These are phyloP conservation scores for Dolichomitus sp. DNA, from an alignment of 2,888 invertebrate genomes.

Conservation along the genomic window DNA sequence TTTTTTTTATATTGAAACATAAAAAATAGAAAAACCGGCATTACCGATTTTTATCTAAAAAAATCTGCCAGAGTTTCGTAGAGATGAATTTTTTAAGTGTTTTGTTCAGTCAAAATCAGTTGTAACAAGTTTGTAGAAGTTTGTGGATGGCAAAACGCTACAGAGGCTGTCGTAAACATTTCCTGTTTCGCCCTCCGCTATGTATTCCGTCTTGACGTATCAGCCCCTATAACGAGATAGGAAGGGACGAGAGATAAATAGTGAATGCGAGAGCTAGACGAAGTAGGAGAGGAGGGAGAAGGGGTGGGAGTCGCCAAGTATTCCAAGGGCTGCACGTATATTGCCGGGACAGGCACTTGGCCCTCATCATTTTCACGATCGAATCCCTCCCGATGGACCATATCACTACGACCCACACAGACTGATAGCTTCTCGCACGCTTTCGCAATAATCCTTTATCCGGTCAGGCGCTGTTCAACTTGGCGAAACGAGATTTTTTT, in stretches of 20 bases:
- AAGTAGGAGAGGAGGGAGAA: slow-evolving; percentile 11
- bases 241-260: slow-evolving; percentile 16
- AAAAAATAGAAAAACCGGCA: background rate
- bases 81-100: background rate
- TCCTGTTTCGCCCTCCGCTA: background rate
- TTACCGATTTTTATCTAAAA: no score
- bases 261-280: slow-evolving; percentile 13
- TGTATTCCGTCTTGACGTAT: background rate
- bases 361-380: slow-evolving; percentile 62
- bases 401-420: slow-evolving; percentile 23
- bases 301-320: background rate
- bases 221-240: slow-evolving; percentile 29
- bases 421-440: slow-evolving; percentile 15
- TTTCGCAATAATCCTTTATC: slow-evolving; percentile 53
- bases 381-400: slow-evolving; percentile 59
- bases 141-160: background rate
- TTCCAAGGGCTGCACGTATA: slow-evolving; percentile 26
- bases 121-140: slow-evolving; percentile 8
- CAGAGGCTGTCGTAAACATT: background rate
- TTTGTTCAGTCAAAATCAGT: background rate
- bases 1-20: background rate
- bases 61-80: no score
- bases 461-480: slow-evolving; percentile 21
- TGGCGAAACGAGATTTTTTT: slow-evolving; percentile 41
- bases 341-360: slow-evolving; percentile 22